Conservation (phyloP, 2,797 vertebrate genomes). For the Acanthurus tractus region DNA sequence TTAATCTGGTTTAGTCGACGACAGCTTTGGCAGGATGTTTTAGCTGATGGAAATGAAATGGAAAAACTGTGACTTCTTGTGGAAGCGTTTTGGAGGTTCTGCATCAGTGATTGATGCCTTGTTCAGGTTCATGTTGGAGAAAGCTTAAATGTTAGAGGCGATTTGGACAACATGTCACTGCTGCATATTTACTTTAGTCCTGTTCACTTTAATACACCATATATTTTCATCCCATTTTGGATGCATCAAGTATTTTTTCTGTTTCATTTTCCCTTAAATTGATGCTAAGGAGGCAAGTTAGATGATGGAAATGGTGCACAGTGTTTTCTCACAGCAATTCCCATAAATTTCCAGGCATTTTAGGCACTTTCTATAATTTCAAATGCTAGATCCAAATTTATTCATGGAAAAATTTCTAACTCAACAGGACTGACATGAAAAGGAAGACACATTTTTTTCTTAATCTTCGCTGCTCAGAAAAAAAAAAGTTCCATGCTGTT, state of each 20-base stretch:
- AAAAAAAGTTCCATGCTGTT: conserved; percentile 8
- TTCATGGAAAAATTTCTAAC: conserved; percentile 46
- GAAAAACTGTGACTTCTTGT: conserved; percentile 45
- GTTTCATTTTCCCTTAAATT: conserved; percentile 24
- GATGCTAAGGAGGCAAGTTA: conserved; percentile 16
- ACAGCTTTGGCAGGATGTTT: conserved; percentile 57
- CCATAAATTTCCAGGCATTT: conserved; percentile 43
- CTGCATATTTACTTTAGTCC: conserved; percentile 34
- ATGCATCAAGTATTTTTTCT: conserved; percentile 4
- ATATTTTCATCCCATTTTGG: conserved; percentile 35
- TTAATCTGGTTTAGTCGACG: conserved; percentile 52
- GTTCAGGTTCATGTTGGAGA: conserved; percentile 26
- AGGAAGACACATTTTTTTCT: conserved; percentile 27
- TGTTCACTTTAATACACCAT: conserved; percentile 13
- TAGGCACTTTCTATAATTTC: conserved; percentile 42
- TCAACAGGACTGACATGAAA: conserved; percentile 36
- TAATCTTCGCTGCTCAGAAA: not conserved
- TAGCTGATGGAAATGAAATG: conserved; percentile 53
- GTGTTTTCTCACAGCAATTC: conserved; percentile 25
- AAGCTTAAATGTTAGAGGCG: conserved; percentile 15
- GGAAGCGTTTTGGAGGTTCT: conserved; percentile 32
- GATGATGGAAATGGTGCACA: conserved; percentile 35
- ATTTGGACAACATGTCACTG: conserved; percentile 9
- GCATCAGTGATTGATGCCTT: conserved; percentile 14
- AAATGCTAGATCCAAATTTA: conserved; percentile 31